Conservation (phyloP, 2,888 invertebrate genomes). For the Cheiracanthium punctorium region DNA sequence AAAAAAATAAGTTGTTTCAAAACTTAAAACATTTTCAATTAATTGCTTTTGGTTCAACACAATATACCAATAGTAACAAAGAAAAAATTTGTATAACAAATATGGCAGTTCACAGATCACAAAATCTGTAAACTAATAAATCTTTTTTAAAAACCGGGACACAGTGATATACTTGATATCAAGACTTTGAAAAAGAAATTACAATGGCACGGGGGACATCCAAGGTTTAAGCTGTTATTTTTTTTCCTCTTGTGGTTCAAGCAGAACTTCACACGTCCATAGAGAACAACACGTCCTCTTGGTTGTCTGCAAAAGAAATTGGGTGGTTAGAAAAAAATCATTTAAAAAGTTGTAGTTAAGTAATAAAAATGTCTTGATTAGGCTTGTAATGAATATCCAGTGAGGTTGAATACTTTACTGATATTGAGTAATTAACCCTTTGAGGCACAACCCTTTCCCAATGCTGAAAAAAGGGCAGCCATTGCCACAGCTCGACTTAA, state of each 20-base stretch:
- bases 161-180: no score
- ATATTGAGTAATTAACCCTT: no score
- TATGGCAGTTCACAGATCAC: constrained; percentile 48
- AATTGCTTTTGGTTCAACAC: constrained; percentile 9
- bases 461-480: no score
- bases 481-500: no score
- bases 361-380: no score
- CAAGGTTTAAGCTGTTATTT: constrained; percentile 51
- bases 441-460: no score
- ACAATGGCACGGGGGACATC: constrained; percentile 54
- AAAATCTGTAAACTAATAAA: constrained; percentile 21
- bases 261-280: constrained; percentile 58
- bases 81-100: constrained; percentile 46
- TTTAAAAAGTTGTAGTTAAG: no score
- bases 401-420: no score
- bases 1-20: background rate
- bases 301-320: constrained; percentile 55
- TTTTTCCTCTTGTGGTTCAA: constrained; percentile 15
- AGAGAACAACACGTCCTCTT: constrained; percentile 54
- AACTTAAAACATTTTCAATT: background rate
- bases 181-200: constrained; percentile 31
- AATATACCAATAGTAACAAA: constrained; percentile 25
- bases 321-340: no score
- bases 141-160: constrained; percentile 13
- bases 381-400: no score